Evolutionary conservation across 2,797 vertebrate genomes (phyloP).

Genomic region (Setipinna tenuifilis): DNA sequence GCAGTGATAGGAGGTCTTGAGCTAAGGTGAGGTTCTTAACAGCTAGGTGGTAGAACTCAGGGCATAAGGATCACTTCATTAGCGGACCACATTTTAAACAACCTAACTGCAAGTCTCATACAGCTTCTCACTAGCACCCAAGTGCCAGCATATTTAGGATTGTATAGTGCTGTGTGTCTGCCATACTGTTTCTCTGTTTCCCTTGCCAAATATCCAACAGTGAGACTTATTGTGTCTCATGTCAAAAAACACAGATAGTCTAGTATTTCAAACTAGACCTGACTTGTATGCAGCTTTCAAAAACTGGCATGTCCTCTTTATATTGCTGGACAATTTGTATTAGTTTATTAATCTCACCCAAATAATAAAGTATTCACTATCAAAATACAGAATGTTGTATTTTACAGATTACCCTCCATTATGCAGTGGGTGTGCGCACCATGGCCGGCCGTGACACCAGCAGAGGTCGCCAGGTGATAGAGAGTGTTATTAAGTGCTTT

Average conservation of each 20-base stretch:
- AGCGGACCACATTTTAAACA: conserved; percentile 53
- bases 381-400: neutral
- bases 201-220: neutral
- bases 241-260: neutral
- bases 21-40: conserved; percentile 61
- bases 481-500: conserved; percentile 34
- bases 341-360: neutral
- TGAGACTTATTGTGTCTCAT: neutral
- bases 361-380: neutral
- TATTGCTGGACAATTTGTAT: neutral
- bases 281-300: neutral
- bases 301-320: neutral
- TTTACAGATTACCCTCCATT: neutral
- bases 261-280: neutral
- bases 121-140: conserved; percentile 49
- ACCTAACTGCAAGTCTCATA: conserved; percentile 51
- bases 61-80: conserved; percentile 47
- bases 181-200: neutral
- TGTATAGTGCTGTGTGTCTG: neutral
- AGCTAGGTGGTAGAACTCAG: conserved; percentile 61
- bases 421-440: neutral
- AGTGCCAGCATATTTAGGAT: conserved; percentile 49
- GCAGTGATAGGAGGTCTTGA: conserved; percentile 58
- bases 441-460: conserved; percentile 52
- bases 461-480: conserved; percentile 70